Evolutionary conservation across 2,888 invertebrate species (phyloP).

Genomic region (Metalampra italica): DNA sequence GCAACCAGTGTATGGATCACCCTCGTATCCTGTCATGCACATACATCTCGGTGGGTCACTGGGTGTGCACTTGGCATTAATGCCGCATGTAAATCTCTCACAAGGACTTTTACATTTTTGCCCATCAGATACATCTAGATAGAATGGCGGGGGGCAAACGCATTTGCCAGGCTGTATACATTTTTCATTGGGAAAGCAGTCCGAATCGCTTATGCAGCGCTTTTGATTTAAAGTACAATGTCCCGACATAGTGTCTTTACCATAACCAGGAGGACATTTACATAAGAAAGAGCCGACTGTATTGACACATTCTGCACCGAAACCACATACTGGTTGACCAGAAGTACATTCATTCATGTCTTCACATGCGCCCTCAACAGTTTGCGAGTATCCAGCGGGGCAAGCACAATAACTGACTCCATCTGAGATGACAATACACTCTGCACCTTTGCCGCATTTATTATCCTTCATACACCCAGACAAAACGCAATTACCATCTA

Average conservation of each 20-base stretch:
- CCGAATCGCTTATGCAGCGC: constrained; percentile 88
- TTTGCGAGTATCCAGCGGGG: constrained; percentile 89
- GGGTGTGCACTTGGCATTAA: constrained; percentile 93
- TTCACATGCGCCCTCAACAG: constrained; percentile 88
- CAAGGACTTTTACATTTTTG: constrained; percentile 96
- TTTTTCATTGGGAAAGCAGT: constrained; percentile 92
- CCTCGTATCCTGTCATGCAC: constrained; percentile 92
- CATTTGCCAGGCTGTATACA: constrained; percentile 95
- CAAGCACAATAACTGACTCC: constrained; percentile 96
- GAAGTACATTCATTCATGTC: constrained; percentile 92
- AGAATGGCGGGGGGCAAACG: constrained; percentile 94
- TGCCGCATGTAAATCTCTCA: constrained; percentile 92
- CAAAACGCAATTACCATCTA: constrained; percentile 90
- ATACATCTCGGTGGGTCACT: constrained; percentile 93
- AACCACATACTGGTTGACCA: constrained; percentile 87
- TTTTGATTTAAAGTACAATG: constrained; percentile 90
- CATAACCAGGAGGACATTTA: constrained; percentile 88
- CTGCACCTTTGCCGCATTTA: constrained; percentile 90
- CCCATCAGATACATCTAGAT: constrained; percentile 88
- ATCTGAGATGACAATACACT: constrained; percentile 93
- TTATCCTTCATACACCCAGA: constrained; percentile 90
- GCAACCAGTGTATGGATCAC: constrained; percentile 91
- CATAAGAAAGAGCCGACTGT: constrained; percentile 88
- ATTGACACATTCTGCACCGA: constrained; percentile 92
- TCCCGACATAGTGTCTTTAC: constrained; percentile 89